Base-by-base conservation (phyloP, 2,888 invertebrate genomes). In the Catonia carolina region DNA sequence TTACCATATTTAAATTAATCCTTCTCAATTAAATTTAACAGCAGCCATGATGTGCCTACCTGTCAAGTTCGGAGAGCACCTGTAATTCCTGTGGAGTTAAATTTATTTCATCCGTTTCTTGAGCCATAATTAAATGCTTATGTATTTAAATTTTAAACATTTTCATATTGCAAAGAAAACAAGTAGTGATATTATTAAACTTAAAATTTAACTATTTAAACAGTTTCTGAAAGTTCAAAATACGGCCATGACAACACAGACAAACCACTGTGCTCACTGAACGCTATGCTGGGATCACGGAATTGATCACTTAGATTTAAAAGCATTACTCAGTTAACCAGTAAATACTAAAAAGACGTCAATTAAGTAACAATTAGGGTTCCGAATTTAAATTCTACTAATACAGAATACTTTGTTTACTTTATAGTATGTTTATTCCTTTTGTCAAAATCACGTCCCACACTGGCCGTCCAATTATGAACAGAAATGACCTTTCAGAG, bases 1-100 rank as follows among this genome's bases (percentile, higher is more conserved):
- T n/a, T n/a, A n/a, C n/a, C n/a, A n/a, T n/a, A n/a, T n/a, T n/a
- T n/a, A n/a, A n/a, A n/a, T n/a, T n/a, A n/a, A n/a, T n/a, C n/a
- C n/a, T n/a, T n/a, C n/a, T n/a, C n/a, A n/a, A n/a, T n/a, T n/a
- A n/a, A n/a, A n/a, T n/a, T 22, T 47, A 54, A 47, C 33, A 58
- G 58, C 50, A 58, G 58, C 58, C 58, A 55, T 59, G 58, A 56
- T 67, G 37, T 58, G 45, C 58, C 27, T 76, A 89, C 91, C 91
- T 90, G 78, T 92, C 90, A 73, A 91, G 80, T 72, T 90, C 89
- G 56, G 89, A 88, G 68, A 92, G 79, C 72, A 87, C 82, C 77
- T 89, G 88, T 68, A 91, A 76, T 75, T 91, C 90, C 72, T 87
- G 87, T 64, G 86, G 84, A 72, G 88, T 88, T 74, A 86, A 75